Conservation (phyloP, 2,113 vertebrate genomes). For the Myrmophylax atrothorax region DNA sequence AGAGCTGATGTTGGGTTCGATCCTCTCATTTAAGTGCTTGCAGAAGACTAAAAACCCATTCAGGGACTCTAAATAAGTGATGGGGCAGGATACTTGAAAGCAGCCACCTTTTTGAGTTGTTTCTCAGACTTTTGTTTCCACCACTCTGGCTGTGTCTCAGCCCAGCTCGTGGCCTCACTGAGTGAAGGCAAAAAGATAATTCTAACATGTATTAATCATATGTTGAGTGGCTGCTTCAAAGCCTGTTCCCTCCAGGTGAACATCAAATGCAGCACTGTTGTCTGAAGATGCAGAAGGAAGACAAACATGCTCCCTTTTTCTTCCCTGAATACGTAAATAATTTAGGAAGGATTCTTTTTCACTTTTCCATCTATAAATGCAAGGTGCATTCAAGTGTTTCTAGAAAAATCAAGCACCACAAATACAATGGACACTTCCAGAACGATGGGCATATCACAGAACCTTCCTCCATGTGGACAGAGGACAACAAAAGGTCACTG, state of each 20-base stretch:
- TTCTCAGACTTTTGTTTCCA: neutral
- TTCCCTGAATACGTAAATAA: neutral
- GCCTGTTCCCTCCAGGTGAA: neutral
- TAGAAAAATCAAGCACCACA: neutral
- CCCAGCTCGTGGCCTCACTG: neutral
- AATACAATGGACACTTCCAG: neutral
- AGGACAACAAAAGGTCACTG: neutral
- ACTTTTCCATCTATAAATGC: neutral
- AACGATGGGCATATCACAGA: neutral
- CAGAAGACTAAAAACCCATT: neutral
- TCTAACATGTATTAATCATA: neutral
- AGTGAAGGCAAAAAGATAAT: conserved; percentile 3
- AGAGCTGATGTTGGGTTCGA: neutral
- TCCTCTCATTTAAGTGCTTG: neutral
- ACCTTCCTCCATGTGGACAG: neutral
- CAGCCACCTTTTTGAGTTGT: neutral
- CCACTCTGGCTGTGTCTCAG: neutral
- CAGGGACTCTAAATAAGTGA: neutral
- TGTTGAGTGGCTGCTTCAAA: neutral
- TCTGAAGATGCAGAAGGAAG: neutral
- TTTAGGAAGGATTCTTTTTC: neutral
- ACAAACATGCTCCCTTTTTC: neutral
- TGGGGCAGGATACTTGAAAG: neutral
- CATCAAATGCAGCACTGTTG: neutral
- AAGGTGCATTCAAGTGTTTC: neutral